phyloP scores from a whole-genome alignment of 1,140 invertebrate species.

The Cydia pomonella region DNA sequence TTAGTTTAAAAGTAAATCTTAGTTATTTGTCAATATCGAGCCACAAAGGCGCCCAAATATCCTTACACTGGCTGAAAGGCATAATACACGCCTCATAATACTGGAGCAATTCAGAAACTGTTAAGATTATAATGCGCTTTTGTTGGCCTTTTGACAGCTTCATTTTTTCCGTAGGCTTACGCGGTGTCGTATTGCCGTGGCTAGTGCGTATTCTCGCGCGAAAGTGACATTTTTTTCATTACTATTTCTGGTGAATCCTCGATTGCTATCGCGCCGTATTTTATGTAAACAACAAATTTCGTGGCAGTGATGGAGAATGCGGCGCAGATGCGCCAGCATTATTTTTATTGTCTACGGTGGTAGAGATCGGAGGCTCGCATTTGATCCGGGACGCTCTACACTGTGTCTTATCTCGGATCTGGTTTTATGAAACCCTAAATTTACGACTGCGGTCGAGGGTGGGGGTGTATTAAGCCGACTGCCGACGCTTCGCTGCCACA shows the following conservation, averaged over 20 bases:
- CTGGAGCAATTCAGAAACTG: constrained; percentile 75
- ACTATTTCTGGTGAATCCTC: constrained; percentile 63
- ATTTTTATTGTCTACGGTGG: constrained; percentile 74
- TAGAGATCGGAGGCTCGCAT: constrained; percentile 68
- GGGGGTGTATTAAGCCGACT: constrained; percentile 70
- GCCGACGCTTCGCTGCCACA: constrained; percentile 64
- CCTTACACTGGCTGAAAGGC: constrained; percentile 69
- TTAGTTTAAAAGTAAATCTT: constrained; percentile 73
- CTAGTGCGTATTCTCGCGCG: constrained; percentile 49
- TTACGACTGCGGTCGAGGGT: constrained; percentile 76
- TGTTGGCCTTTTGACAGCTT: constrained; percentile 74
- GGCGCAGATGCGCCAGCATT: constrained; percentile 72
- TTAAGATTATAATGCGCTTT: constrained; percentile 78
- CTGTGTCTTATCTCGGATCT: constrained; percentile 80
- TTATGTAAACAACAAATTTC: constrained; percentile 78
- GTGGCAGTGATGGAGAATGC: constrained; percentile 60
- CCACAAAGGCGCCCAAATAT: constrained; percentile 78
- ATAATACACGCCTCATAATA: constrained; percentile 79
- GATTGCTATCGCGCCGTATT: constrained; percentile 74
- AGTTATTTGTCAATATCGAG: constrained; percentile 78
- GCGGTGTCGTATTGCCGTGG: constrained; percentile 59
- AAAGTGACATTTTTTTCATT: constrained; percentile 57
- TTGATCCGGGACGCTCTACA: constrained; percentile 75
- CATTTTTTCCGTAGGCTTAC: constrained; percentile 56
- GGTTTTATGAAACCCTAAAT: constrained; percentile 81